Conservation (phyloP, 2,113 vertebrate genomes). For the Brachypteracias leptosomus region DNA sequence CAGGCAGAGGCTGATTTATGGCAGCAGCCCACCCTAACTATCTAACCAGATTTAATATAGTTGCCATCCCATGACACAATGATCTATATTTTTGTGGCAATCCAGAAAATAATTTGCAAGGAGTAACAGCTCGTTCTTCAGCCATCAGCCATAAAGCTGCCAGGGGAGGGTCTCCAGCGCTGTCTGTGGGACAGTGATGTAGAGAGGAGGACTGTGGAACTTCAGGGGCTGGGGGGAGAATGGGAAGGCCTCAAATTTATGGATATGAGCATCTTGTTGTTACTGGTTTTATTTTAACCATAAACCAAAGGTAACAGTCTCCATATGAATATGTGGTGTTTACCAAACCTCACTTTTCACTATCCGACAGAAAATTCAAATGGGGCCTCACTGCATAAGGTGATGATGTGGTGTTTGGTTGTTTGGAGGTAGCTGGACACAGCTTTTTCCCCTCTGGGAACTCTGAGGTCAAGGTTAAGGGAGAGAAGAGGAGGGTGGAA, state of each 20-base stretch:
- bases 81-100: constrained; percentile 31
- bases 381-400: background rate
- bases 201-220: background rate
- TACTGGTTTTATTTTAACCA: constrained; percentile 22
- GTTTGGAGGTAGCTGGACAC: background rate
- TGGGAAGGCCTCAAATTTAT: background rate
- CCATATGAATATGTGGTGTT: background rate
- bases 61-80: constrained; percentile 28
- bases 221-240: background rate
- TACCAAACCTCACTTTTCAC: background rate
- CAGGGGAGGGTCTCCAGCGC: background rate
- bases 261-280: background rate
- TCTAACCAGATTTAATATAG: constrained; percentile 44
- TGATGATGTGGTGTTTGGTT: background rate
- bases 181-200: background rate
- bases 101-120: constrained; percentile 21
- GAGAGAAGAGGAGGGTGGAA: background rate
- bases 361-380: background rate
- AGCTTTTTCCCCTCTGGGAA: background rate
- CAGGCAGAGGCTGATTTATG: constrained; percentile 14
- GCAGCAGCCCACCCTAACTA: constrained; percentile 23
- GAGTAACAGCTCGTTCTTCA: constrained; percentile 14
- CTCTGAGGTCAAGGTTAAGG: background rate
- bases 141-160: constrained; percentile 7
- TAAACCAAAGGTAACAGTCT: background rate